phyloP scores from a whole-genome alignment of 2,888 invertebrate genomes.

The Protodeltote pygarga region DNA sequence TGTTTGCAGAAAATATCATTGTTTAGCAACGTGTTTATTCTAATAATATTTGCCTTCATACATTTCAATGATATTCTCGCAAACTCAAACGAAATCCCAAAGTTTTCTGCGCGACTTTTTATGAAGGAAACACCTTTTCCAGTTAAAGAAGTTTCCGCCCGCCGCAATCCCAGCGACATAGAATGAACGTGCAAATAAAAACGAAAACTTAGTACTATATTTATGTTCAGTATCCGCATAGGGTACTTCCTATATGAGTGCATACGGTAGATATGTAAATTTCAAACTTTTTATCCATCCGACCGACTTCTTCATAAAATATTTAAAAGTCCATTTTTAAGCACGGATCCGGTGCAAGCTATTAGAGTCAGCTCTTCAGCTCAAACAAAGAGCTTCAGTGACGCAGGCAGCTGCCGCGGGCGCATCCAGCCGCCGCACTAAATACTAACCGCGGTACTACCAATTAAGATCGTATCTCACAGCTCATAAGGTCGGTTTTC shows the following conservation, averaged over 20 bases:
- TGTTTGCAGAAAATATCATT: not conserved
- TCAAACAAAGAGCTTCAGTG: slow-evolving; percentile 84
- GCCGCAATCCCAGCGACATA: slow-evolving; percentile 7
- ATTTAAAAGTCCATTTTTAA: slow-evolving; percentile 85
- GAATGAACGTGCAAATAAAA: slow-evolving; percentile 18
- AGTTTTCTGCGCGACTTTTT: slow-evolving; percentile 13
- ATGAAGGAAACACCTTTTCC: slow-evolving; percentile 17
- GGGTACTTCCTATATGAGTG: slow-evolving; percentile 35
- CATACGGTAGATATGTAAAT: slow-evolving; percentile 50
- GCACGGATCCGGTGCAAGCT: slow-evolving; percentile 83
- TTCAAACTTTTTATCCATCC: slow-evolving; percentile 63
- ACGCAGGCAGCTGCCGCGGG: slow-evolving; percentile 74
- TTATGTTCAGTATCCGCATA: slow-evolving; percentile 34
- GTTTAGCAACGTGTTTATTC: slow-evolving; percentile 4
- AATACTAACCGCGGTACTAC: slow-evolving; percentile 65
- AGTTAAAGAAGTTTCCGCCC: slow-evolving; percentile 22
- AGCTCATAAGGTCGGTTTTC: slow-evolving; percentile 73
- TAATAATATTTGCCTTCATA: slow-evolving; percentile 7
- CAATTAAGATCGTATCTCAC: slow-evolving; percentile 81
- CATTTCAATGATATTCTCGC: slow-evolving; percentile 20
- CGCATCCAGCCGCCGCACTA: slow-evolving; percentile 69
- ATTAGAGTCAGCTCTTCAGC: slow-evolving; percentile 85
- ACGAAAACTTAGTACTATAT: slow-evolving; percentile 15
- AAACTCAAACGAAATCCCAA: slow-evolving; percentile 23
- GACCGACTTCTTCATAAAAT: slow-evolving; percentile 77